Percentiles rank a stretch among this genome's conserved stretches.
These are phyloP conservation scores for Bovichtus diacanthus DNA, from an alignment of 2,797 vertebrate species.

Conservation along the genomic window DNA sequence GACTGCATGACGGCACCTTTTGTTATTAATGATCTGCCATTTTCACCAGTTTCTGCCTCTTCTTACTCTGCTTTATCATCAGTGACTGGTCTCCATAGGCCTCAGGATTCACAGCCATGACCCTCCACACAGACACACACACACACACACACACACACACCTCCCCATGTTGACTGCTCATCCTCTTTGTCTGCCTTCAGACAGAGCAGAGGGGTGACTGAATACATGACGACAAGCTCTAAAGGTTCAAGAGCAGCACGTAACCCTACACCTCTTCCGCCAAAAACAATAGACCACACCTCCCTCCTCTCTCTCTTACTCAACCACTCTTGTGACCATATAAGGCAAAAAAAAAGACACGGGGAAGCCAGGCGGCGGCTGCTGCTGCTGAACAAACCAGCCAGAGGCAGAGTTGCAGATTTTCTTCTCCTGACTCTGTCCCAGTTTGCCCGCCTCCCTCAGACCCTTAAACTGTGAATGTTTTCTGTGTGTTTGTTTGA, in stretches of 20 bases:
- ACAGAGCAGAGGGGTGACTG: constrained; percentile 47
- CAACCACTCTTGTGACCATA: constrained; percentile 86
- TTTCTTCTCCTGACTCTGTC: constrained; percentile 56
- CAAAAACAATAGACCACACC: constrained; percentile 87
- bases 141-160: not conserved
- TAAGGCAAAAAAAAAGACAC: constrained; percentile 84
- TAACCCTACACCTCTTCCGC: constrained; percentile 84
- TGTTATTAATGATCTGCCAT: constrained; percentile 58
- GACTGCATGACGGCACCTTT: constrained; percentile 18
- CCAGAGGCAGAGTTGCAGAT: constrained; percentile 68
- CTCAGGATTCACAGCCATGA: constrained; percentile 15
- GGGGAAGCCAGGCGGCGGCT: constrained; percentile 70
- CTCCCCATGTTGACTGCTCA: constrained; percentile 18
- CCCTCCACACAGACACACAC: not conserved
- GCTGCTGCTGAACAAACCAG: constrained; percentile 63
- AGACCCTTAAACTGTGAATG: constrained; percentile 47
- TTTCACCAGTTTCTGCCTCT: not conserved
- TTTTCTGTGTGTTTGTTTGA: constrained; percentile 63
- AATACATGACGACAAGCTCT: constrained; percentile 71
- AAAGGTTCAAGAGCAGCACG: constrained; percentile 70
- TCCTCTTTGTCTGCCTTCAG: constrained; percentile 49
- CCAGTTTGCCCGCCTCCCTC: constrained; percentile 46
- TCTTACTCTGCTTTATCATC: not conserved
- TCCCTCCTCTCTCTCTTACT: constrained; percentile 77
- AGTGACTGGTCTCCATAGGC: constrained; percentile 16